Conservation (phyloP, 2,888 invertebrate genomes). For the Odontothrips loti region DNA sequence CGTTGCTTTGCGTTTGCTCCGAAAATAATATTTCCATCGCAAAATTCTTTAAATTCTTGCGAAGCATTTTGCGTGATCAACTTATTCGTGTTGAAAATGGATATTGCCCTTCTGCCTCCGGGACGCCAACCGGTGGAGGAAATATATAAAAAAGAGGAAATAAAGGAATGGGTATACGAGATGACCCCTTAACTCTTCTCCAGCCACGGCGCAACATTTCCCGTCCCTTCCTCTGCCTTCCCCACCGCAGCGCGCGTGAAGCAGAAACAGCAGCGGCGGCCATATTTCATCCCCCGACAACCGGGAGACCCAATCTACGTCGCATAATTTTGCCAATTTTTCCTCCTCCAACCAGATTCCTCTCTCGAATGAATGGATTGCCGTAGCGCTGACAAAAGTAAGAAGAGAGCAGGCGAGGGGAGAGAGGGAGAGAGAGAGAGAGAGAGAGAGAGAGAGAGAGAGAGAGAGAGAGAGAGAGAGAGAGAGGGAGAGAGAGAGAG, state of each 20-base stretch:
- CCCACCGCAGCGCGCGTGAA: not conserved
- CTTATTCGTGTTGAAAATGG: too few species aligned
- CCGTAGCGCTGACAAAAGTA: not conserved
- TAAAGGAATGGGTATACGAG: too few species aligned
- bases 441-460: conserved; percentile 17
- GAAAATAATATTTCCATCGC: not conserved
- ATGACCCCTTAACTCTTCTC: too few species aligned
- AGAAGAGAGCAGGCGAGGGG: conserved; percentile 1
- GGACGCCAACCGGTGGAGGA: not conserved
- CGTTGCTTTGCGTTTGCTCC: too few species aligned
- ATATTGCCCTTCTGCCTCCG: not conserved
- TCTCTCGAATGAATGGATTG: not conserved
- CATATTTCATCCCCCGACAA: conserved; percentile 16
- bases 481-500: conserved; percentile 19
- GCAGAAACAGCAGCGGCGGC: conserved; percentile 12
- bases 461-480: conserved; percentile 14
- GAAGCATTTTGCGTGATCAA: too few species aligned
- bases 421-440: conserved; percentile 25
- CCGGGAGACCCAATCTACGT: conserved; percentile 15
- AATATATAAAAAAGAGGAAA: too few species aligned
- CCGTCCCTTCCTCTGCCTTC: not conserved
- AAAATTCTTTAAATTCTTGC: too few species aligned
- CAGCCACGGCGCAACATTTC: not conserved
- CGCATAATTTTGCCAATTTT: conserved; percentile 20
- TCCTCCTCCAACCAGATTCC: not conserved